These are phyloP conservation scores for Eleginops maclovinus DNA, from an alignment of 2,113 vertebrate genomes.

Conservation along the genomic window DNA sequence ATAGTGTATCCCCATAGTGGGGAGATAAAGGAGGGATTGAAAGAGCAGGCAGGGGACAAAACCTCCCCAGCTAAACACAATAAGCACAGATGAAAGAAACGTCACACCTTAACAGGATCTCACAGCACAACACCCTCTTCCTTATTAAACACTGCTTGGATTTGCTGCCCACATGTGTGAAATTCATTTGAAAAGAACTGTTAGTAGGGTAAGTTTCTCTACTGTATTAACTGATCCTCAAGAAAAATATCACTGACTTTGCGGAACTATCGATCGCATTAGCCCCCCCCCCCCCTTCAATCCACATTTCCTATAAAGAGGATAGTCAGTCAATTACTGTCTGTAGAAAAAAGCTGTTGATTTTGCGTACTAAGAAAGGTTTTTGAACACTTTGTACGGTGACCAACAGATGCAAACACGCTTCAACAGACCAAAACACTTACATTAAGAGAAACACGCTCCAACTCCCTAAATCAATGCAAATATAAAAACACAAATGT, in stretches of 20 bases:
- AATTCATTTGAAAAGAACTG: conserved; percentile 4
- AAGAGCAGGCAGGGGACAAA: conserved; percentile 2
- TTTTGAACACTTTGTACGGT: neutral
- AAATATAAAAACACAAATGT: no score
- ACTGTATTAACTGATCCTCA: neutral
- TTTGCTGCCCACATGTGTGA: conserved; percentile 2
- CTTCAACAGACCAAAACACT: no score
- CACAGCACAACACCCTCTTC: conserved; percentile 2
- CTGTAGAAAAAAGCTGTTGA: neutral
- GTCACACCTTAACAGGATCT: conserved; percentile 34
- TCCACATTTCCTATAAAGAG: neutral
- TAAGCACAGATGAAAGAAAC: conserved; percentile 17
- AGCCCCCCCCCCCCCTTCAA: neutral
- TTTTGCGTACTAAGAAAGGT: neutral
- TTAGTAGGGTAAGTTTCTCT: neutral
- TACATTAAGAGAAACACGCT: no score
- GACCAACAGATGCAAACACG: no score
- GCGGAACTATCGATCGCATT: neutral
- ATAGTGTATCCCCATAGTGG: neutral
- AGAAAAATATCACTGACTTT: neutral
- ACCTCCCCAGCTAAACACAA: conserved; percentile 18
- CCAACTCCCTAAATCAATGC: no score
- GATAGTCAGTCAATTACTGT: neutral
- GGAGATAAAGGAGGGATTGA: conserved; percentile 23
- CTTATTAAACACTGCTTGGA: conserved; percentile 4